phyloP scores from a whole-genome alignment of 2,113 vertebrate genomes.

The Mus pahari region DNA sequence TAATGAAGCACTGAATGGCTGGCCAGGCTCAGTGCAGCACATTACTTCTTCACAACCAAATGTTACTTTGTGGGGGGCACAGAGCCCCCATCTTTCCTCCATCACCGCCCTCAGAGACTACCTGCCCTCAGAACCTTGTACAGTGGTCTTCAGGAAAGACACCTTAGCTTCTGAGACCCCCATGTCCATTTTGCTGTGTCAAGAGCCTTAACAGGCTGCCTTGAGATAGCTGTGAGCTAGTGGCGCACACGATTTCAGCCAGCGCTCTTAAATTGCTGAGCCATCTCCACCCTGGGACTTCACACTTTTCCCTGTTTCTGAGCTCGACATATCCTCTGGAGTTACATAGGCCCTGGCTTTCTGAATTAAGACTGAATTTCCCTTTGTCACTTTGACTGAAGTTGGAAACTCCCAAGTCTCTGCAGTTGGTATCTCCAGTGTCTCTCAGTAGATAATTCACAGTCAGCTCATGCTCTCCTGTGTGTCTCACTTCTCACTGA shows the following conservation, averaged over 20 bases:
- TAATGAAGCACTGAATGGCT: neutral
- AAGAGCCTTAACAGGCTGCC: neutral
- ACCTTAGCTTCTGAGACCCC: neutral
- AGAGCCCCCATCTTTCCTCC: neutral
- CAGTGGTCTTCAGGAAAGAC: neutral
- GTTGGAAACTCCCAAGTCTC: neutral
- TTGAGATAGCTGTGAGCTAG: neutral
- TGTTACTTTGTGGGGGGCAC: neutral
- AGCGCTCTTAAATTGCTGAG: neutral
- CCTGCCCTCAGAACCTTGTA: neutral
- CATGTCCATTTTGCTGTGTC: neutral
- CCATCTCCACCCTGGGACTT: neutral
- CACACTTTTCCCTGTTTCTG: neutral
- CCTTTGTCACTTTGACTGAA: neutral
- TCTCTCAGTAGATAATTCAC: neutral
- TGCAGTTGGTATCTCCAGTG: neutral
- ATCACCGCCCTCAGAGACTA: neutral
- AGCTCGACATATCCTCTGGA: neutral
- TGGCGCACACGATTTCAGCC: neutral
- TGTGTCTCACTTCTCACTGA: neutral
- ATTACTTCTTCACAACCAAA: neutral
- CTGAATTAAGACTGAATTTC: neutral
- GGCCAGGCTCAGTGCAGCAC: neutral
- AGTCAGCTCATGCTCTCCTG: neutral
- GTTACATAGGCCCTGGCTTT: neutral